A percentile compares a stretch with the other conserved stretches of the same genome.
Conservation (phyloP, 2,113 vertebrate species). For the Macroglossus sobrinus region DNA sequence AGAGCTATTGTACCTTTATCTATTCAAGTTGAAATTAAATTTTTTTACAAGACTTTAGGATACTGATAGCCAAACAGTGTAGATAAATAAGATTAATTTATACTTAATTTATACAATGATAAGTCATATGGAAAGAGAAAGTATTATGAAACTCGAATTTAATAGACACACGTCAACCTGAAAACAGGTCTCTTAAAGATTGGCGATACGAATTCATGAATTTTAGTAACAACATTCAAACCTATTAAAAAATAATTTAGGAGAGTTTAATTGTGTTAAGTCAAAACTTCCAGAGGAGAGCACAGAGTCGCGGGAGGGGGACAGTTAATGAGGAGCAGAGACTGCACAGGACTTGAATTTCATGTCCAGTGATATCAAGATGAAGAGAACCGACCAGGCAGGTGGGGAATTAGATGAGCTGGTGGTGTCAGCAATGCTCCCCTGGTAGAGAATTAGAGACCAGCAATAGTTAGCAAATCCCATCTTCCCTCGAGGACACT, state of each 20-base stretch:
- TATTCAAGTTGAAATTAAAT: neutral
- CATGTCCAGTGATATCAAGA: neutral
- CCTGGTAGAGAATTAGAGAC: slow-evolving; percentile 11
- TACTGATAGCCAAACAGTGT: neutral
- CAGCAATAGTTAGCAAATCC: neutral
- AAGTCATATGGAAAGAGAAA: neutral
- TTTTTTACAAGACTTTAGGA: neutral
- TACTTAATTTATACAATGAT: neutral
- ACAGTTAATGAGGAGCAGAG: neutral
- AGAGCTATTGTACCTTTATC: neutral
- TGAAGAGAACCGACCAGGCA: neutral
- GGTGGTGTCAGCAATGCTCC: neutral
- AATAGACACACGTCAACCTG: neutral
- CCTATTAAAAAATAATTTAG: neutral
- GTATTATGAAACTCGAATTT: neutral
- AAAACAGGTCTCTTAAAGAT: neutral
- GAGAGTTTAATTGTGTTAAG: neutral
- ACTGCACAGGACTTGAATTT: neutral
- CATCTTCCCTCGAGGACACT: neutral
- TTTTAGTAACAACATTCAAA: neutral
- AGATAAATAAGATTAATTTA: neutral
- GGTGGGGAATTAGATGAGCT: neutral
- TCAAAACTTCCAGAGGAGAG: neutral
- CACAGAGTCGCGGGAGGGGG: neutral
- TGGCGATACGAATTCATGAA: neutral